Evolutionary conservation across 2,113 vertebrate species (phyloP), one percentile per base, ranked within the genome.

Genomic region (Corythornis cristatus): DNA sequence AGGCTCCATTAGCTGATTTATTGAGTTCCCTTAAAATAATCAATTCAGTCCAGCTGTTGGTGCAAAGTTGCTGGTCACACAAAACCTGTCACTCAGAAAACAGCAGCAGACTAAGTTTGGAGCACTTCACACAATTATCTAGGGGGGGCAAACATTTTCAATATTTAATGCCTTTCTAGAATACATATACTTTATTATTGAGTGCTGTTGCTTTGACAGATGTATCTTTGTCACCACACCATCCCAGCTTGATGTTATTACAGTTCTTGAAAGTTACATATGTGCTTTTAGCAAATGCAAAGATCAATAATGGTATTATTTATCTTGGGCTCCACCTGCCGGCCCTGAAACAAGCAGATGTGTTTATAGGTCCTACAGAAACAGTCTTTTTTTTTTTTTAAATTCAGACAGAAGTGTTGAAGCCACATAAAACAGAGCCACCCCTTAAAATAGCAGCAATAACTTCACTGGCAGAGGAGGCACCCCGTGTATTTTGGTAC

Each of bases 241-340:
- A 57, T 65, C 9, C 11, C 7, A 68, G 45, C 35, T 10, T 56
- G 28, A 50, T 43, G 12, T n/a, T 73, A 66, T 16, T 42, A 70
- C 11, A 61, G 26, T 7, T 73, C 64, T 45, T 67, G 12, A 74
- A 74, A 51, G 15, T 62, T 57, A 70, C 7, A 81, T 37, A 62
- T 31, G 65, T 48, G 23, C 23, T 84, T 72, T 84, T 42, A 84
- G 25, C 72, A 78, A 85, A 25, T 20, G 7, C 16, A 82, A 61
- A 50, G 65, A 86, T 7, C 28, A 79, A 68, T 23, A 53, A 2
- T 10, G 70, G 12, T 14, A 48, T 50, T 68, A 89, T 43, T 87
- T 93, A 79, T 83, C 88, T 84, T n/a, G 50, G 61, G 73, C 81
- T 92, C 77, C 70, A 89, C 64, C 85, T 90, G 61, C 66, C 1